A percentile compares a stretch with the other conserved stretches of the same genome.
phyloP scores from a whole-genome alignment of 2,113 vertebrate species.

The Cinclus mexicanus region DNA sequence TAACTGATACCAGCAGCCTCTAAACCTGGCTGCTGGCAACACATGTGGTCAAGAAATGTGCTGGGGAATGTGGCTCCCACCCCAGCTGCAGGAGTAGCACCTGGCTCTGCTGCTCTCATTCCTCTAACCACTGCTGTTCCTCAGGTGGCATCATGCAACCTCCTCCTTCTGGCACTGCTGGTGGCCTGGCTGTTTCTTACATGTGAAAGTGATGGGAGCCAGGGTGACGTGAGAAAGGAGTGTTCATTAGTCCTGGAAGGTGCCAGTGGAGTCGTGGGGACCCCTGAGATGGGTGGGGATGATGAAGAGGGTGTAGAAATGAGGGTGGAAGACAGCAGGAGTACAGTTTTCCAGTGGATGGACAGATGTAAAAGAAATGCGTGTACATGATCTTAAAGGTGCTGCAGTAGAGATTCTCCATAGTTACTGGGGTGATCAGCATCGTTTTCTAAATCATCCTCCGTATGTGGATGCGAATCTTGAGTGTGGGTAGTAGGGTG shows the following conservation, averaged over 20 bases:
- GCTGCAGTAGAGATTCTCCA: background rate
- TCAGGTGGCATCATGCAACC: background rate
- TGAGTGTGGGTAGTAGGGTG: conserved; percentile 48
- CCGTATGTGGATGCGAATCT: background rate
- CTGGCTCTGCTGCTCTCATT: background rate
- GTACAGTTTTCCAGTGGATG: background rate
- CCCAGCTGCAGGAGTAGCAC: background rate
- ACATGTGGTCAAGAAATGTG: fast-evolving
- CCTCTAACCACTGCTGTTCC: background rate
- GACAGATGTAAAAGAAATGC: background rate
- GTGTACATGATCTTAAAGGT: background rate
- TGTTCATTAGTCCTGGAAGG: background rate
- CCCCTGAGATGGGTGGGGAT: background rate
- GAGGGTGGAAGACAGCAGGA: background rate
- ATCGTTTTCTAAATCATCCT: background rate
- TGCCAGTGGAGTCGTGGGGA: background rate
- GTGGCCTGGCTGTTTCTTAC: background rate
- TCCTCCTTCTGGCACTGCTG: background rate
- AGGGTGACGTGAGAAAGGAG: fast-evolving
- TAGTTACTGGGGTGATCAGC: background rate
- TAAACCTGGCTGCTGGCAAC: background rate
- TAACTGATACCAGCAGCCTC: too few species aligned
- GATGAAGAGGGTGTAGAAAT: background rate
- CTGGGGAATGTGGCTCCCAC: background rate
- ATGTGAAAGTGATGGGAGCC: background rate